Evolutionary conservation across 2,797 vertebrate genomes (phyloP).

Genomic region (Emydoidea blandingii): DNA sequence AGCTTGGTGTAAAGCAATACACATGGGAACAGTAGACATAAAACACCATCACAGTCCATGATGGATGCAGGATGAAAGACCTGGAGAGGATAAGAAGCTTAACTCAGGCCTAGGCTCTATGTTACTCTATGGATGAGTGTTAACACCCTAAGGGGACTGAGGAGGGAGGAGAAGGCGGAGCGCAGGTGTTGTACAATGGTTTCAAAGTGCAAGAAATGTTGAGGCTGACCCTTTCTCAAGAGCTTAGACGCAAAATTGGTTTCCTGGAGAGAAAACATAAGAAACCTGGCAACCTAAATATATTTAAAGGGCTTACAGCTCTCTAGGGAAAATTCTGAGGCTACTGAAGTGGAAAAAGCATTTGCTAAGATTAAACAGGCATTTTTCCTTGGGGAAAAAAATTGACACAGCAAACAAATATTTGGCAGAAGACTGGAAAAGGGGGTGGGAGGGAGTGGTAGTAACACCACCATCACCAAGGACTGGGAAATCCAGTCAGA

Average conservation of each 20-base stretch:
- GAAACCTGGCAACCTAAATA: conserved; percentile 69
- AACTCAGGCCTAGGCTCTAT: conserved; percentile 44
- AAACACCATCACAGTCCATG: conserved; percentile 17
- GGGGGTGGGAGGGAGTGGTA: not conserved
- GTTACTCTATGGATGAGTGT: conserved; percentile 23
- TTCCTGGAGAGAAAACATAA: conserved; percentile 65
- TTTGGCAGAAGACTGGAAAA: conserved; percentile 42
- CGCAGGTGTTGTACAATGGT: conserved; percentile 9
- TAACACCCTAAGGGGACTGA: conserved; percentile 23
- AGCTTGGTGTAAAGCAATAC: not conserved
- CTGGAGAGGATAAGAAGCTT: conserved; percentile 36
- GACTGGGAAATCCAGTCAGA: conserved; percentile 29
- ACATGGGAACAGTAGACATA: not conserved
- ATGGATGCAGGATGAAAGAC: conserved; percentile 34
- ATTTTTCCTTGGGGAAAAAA: not conserved
- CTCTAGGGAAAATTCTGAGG: conserved; percentile 57
- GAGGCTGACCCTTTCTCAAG: conserved; percentile 66
- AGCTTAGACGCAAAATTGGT: conserved; percentile 56
- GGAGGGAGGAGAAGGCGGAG: conserved; percentile 31
- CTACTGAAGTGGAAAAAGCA: conserved; percentile 54
- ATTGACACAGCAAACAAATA: conserved; percentile 34
- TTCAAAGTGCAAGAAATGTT: conserved; percentile 58
- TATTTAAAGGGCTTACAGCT: conserved; percentile 64
- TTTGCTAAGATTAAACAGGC: conserved; percentile 52
- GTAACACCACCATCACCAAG: conserved; percentile 7